Conservation (phyloP, 2,888 invertebrate genomes). For the Fragum fragum region DNA sequence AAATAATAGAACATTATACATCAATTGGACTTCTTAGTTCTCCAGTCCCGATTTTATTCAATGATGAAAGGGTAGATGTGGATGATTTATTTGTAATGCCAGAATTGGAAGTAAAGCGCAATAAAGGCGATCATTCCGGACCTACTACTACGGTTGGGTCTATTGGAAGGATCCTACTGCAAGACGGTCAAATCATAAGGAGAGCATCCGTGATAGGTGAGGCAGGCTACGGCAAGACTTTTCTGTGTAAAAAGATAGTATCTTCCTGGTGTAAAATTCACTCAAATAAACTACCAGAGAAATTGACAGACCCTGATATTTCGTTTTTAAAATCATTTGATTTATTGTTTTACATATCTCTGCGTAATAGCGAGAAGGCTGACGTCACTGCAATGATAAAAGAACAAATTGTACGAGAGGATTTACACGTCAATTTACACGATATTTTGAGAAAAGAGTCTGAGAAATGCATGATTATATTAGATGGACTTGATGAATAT, state of each 20-base stretch:
- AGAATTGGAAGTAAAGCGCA: not conserved
- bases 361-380: not conserved
- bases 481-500: slow-evolving; percentile 27
- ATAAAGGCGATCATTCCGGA: no score
- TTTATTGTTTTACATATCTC: slow-evolving; percentile 26
- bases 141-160: not conserved
- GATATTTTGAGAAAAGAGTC: not conserved
- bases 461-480: not conserved
- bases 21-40: not conserved
- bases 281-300: not conserved
- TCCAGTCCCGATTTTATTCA: not conserved
- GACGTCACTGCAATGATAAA: slow-evolving; percentile 21
- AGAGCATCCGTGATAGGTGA: slow-evolving; percentile 8
- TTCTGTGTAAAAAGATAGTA: slow-evolving; percentile 21
- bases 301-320: not conserved
- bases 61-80: not conserved
- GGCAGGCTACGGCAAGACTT: slow-evolving; percentile 13
- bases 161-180: not conserved
- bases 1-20: not conserved
- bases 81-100: slow-evolving; percentile 9
- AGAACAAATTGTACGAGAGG: not conserved
- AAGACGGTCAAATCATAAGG: not conserved
- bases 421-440: not conserved
- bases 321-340: slow-evolving; percentile 16
- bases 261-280: slow-evolving; percentile 18